A percentile compares a stretch with the other conserved stretches of the same genome.
Evolutionary conservation across 1,140 invertebrate species (phyloP).

Genomic region (Micrasema minimum): DNA sequence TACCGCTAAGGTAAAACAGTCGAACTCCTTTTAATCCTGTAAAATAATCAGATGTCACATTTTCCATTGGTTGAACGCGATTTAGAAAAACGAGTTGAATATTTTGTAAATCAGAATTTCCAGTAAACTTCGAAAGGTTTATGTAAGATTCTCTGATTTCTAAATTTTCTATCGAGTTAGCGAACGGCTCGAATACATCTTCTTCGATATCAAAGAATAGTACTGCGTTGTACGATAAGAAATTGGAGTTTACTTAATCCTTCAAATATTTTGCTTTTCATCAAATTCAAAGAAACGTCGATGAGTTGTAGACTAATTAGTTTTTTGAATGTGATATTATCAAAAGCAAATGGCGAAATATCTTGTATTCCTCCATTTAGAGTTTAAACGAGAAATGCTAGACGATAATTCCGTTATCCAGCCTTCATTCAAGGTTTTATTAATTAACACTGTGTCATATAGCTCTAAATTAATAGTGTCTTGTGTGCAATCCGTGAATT

Average conservation of each 20-base stretch:
- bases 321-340: constrained; percentile 13
- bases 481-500: too few species aligned
- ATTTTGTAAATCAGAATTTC: constrained; percentile 41
- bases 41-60: constrained; percentile 49
- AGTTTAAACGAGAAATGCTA: neutral
- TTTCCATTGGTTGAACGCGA: constrained; percentile 50
- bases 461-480: neutral
- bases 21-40: constrained; percentile 53
- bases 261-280: constrained; percentile 13
- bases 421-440: constrained; percentile 1
- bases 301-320: constrained; percentile 9
- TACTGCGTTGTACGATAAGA: constrained; percentile 22
- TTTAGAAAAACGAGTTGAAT: constrained; percentile 53
- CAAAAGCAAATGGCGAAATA: constrained; percentile 37
- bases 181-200: constrained; percentile 39
- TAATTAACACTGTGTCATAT: neutral
- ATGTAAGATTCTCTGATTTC: constrained; percentile 53
- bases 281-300: neutral
- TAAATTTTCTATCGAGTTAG: constrained; percentile 51
- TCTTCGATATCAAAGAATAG: constrained; percentile 46
- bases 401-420: constrained; percentile 19
- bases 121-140: constrained; percentile 55
- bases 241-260: constrained; percentile 21
- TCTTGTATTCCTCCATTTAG: neutral
- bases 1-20: constrained; percentile 51